Base-by-base conservation (phyloP, 2,797 vertebrate species). In the Enteromius anoplus region DNA sequence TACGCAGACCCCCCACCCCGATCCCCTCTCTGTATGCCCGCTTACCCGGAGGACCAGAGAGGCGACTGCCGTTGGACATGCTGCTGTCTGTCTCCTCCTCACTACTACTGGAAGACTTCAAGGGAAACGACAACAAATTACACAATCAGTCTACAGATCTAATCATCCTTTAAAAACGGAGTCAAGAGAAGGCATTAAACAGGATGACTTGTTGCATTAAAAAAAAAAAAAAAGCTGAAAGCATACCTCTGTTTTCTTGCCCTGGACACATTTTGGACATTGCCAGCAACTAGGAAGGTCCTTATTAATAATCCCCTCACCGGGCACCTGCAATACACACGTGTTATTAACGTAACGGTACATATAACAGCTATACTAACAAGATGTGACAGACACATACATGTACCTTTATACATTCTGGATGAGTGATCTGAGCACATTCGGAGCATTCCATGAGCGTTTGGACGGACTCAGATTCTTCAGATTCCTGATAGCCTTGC, bases 251-350 rank as follows among this genome's bases (percentile, higher is more conserved):
- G 96, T 95, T 78, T 85, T 92, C 88, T 94, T 93, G 80, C 90
- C 95, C 85, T 97, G 95, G 87, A 95, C 95, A 94, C 98, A 99
- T 89, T 96, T 98, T 10, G 98, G 98, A 92, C 98, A 99, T 85
- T 98, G 97, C 98, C 98, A 99, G 93, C 96, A 98, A 92, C 97
- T 99, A 4, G 98, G 98, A 87, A 99, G 94, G 89, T 98, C 97
- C 15, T 97, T 95, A 11, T 97, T 98, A 86, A 99, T 95, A 88
- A 97, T 94, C 2, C 97, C 97, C 86, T 98, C 96, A 72, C 96
- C 95, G 55, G 97, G 96, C 90, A 97, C 96, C 98, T 99, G 91
- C 0, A 79, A 73, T 19, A 76, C 80, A 89, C 1, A 84, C 5
- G 78, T 21, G 9, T 12, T 4, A 75, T 47, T 32, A 70, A 71